Conservation (phyloP, 2,888 invertebrate genomes). For the Drosophila mulleri region DNA sequence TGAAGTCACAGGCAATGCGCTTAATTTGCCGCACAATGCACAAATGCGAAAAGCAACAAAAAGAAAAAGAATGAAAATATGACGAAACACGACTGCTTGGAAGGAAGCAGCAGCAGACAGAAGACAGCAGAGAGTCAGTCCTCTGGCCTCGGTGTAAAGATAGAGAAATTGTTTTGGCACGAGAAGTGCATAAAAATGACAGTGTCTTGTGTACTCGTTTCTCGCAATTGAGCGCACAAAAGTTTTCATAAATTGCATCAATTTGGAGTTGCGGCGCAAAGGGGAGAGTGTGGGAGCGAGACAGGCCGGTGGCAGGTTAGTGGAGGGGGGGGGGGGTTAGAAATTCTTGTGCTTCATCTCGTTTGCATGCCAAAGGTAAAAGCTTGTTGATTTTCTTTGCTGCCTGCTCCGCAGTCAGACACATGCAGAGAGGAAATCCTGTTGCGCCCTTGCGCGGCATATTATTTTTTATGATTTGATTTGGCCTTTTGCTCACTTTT, state of each 20-base stretch:
- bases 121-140: neutral
- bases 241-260: conserved; percentile 80
- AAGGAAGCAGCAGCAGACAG: conserved; percentile 15
- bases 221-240: conserved; percentile 79
- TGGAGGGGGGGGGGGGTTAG: no score
- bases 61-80: neutral
- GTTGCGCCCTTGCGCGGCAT: conserved; percentile 69
- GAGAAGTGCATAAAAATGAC: conserved; percentile 74
- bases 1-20: conserved; percentile 72
- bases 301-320: neutral
- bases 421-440: conserved; percentile 65
- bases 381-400: conserved; percentile 58
- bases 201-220: conserved; percentile 69
- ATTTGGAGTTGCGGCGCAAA: conserved; percentile 56
- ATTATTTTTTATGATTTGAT: conserved; percentile 77
- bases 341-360: conserved; percentile 32
- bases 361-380: conserved; percentile 62
- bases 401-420: conserved; percentile 24
- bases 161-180: conserved; percentile 73
- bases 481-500: conserved; percentile 45
- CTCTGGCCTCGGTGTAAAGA: conserved; percentile 9
- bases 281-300: neutral
- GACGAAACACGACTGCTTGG: conserved; percentile 15
- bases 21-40: conserved; percentile 72
- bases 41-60: conserved; percentile 35